Base-by-base conservation (phyloP, 1,140 invertebrate genomes). In the Acromyrmex echinatior region DNA sequence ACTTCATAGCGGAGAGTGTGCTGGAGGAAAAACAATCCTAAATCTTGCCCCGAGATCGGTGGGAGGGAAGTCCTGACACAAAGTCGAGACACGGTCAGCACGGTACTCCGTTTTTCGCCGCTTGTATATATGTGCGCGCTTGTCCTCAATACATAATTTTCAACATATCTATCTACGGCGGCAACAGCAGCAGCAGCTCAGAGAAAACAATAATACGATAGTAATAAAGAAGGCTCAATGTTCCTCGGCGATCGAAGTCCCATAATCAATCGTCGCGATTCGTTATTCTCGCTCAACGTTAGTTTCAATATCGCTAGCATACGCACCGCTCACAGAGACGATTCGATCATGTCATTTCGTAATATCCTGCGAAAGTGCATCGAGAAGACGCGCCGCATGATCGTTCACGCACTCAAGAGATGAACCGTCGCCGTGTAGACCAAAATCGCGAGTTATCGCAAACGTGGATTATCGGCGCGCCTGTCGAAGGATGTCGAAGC, bases 311-410 rank as follows among this genome's bases (percentile, higher is more conserved):
- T 12, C 65, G 25, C 10, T 12, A 31, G 14, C 1, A 6, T 16
- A 53, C 25, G n/a, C 18, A 28, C 31, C 31, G 65, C 65, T 81
- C 65, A 25, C 56, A 74, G 70, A 51, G n/a, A 25, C 51, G 3
- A 49, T 53, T 88, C 21, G 76, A 63, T 35, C 77, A 93, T 93
- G 92, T 93, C 93, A 31, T 93, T 93, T 58, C 90, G 89, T 28
- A 77, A 86, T 45, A 93, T 93, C 18, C 71, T 93, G 70, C 86
- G 88, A 70, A 93, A 92, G 90, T 93, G 92, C 79, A 87, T 93
- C 39, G 87, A 90, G 28, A 93, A 92, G 80, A 93, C 93, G 12
- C 91, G 91, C 21, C 87, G 84, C 51, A 87, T 92, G 21, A 91
- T 93, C 6, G 65, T 77, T 3, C 86, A 92, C 80, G 92, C 91